Conservation (phyloP, 2,888 invertebrate genomes). For the Melanostoma scalare region DNA sequence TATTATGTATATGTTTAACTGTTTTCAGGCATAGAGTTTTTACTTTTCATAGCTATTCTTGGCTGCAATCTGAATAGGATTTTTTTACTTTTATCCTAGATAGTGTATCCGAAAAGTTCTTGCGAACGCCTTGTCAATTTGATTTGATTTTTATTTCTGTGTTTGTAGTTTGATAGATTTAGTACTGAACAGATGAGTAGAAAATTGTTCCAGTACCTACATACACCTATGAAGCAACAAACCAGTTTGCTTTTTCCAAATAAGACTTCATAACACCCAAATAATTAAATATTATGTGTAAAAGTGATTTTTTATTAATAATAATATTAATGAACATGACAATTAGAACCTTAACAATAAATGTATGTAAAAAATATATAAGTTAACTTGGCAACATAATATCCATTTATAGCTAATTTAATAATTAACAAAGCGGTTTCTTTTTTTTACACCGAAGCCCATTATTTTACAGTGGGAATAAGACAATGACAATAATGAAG, state of each 20-base stretch:
- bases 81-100: conserved; percentile 70
- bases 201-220: too few species aligned
- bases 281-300: conserved; percentile 29
- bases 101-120: too few species aligned
- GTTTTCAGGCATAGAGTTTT: too few species aligned
- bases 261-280: background rate
- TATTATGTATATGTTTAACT: too few species aligned
- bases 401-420: conserved; percentile 28
- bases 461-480: conserved; percentile 48
- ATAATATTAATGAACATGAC: conserved; percentile 34
- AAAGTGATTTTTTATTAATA: conserved; percentile 56
- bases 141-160: conserved; percentile 37
- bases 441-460: conserved; percentile 52
- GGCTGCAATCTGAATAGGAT: conserved; percentile 67
- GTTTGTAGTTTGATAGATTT: background rate
- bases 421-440: conserved; percentile 45
- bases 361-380: conserved; percentile 39
- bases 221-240: background rate
- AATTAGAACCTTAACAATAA: conserved; percentile 47
- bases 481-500: conserved; percentile 35
- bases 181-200: too few species aligned
- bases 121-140: too few species aligned
- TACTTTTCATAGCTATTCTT: too few species aligned
- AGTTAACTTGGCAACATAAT: conserved; percentile 36
- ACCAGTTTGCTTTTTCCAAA: background rate